Conservation (phyloP, 1,140 invertebrate genomes). For the Planococcus citri region DNA sequence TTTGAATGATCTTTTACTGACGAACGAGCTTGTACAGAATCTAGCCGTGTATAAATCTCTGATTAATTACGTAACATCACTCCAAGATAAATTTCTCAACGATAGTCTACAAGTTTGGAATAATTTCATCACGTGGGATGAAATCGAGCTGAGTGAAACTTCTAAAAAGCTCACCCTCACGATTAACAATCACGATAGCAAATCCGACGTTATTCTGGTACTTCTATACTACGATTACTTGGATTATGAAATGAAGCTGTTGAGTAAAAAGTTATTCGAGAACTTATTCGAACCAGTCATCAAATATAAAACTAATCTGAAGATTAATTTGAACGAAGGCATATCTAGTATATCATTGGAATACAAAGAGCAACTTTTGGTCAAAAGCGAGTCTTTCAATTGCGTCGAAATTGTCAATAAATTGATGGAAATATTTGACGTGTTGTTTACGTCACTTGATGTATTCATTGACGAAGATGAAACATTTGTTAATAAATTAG, state of each 20-base stretch:
- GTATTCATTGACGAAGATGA: not conserved
- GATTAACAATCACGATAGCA: conserved; percentile 2
- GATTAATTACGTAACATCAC: not conserved
- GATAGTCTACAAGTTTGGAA: not conserved
- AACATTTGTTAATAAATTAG: conserved; percentile 11
- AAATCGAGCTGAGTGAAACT: not conserved
- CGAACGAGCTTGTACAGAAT: not conserved
- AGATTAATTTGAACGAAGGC: not conserved
- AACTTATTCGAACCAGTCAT: not conserved
- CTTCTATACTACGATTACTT: conserved; percentile 7
- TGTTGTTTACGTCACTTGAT: not conserved
- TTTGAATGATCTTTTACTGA: not conserved
- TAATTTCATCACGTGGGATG: not conserved
- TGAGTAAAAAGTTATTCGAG: conserved; percentile 5
- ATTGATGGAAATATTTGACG: not conserved
- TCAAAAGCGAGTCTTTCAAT: too few relatives aligned
- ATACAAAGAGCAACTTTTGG: not conserved
- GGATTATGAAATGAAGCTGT: not conserved
- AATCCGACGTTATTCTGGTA: conserved; percentile 1
- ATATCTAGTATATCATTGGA: not conserved
- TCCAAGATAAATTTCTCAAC: not conserved
- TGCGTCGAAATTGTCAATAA: not conserved
- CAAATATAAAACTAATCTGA: not conserved
- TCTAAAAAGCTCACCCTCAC: not conserved
- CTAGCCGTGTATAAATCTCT: not conserved